Percentiles rank a stretch among this genome's conserved stretches.
These are phyloP conservation scores for pig (Sus scrofa) DNA, from an alignment of 2,113 vertebrate genomes.

Conservation along the genomic window T2T-Sscrofa CM000812.6:230652001-230652500, in stretches of 20 bases:
- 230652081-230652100: neutral
- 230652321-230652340: neutral
- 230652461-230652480: neutral
- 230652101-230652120: neutral
- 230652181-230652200: neutral
- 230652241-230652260: neutral
- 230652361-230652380: neutral
- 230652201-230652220: neutral
- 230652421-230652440: neutral
- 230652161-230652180: neutral
- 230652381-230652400: neutral
- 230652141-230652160: neutral
- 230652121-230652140: neutral
- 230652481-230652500: rapidly evolving
- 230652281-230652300: neutral
- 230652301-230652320: neutral
- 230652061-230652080: neutral
- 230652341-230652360: neutral
- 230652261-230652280: neutral
- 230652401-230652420: neutral
- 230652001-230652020: neutral
- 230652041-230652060: neutral
- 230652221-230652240: neutral
- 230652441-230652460: neutral
- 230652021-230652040: neutral